These are phyloP conservation scores for Nycticryphes semicollaris DNA, from an alignment of 2,113 vertebrate genomes.

Conservation along the genomic window DNA sequence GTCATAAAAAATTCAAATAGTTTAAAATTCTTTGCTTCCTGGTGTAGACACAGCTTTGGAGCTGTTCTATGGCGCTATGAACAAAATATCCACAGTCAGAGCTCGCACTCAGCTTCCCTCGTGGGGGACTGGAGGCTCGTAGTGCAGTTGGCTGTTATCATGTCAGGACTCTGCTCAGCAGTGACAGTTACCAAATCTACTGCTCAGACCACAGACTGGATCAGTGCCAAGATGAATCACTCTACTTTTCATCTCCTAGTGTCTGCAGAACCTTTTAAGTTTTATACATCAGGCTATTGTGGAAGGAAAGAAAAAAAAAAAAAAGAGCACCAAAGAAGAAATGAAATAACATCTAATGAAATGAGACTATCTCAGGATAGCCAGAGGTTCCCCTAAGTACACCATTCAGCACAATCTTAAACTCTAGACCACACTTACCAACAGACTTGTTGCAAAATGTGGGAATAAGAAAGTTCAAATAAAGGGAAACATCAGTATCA, in stretches of 20 bases:
- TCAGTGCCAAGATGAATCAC: conserved; percentile 48
- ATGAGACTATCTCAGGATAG: not conserved
- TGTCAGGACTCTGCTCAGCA: conserved; percentile 29
- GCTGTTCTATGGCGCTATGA: not conserved
- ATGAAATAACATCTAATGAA: conserved; percentile 3
- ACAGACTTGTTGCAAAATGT: not conserved
- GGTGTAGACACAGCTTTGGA: not conserved
- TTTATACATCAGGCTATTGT: not conserved
- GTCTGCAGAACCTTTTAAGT: conserved; percentile 11
- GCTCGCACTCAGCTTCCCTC: not conserved
- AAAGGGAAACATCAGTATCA: fast-evolving
- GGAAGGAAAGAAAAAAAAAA: not conserved
- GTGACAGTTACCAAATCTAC: conserved; percentile 33
- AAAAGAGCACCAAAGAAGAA: not conserved
- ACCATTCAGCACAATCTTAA: not conserved
- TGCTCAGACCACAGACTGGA: conserved; percentile 7
- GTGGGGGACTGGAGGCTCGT: not conserved
- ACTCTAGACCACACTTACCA: not conserved
- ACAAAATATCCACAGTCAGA: not conserved
- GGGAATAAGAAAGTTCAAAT: not conserved
- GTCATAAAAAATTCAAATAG: not conserved
- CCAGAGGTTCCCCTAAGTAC: not conserved
- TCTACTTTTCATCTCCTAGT: not conserved
- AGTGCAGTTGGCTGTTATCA: not conserved
- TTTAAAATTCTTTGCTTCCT: not conserved